Conservation (phyloP, 2,113 vertebrate genomes). For the Gila orcuttii region DNA sequence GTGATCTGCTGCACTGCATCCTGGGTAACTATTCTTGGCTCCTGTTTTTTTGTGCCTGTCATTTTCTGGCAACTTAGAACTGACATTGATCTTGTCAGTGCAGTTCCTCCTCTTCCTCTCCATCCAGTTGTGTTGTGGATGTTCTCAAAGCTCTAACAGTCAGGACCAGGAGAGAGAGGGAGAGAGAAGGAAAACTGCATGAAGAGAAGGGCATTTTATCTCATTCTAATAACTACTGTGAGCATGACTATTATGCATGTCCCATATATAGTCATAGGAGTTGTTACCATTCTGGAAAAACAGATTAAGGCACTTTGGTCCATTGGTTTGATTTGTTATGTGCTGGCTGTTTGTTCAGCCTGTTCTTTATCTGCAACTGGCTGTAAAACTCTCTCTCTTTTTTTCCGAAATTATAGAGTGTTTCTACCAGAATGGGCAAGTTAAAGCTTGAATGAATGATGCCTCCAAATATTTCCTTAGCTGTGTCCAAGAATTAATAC, state of each 20-base stretch:
- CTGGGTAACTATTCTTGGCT: neutral
- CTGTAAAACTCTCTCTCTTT: neutral
- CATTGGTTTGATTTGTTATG: neutral
- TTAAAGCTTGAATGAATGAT: too few species aligned
- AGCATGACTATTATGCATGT: neutral
- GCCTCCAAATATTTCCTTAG: too few species aligned
- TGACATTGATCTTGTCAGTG: neutral
- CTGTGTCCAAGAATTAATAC: too few species aligned
- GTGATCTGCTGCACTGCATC: neutral
- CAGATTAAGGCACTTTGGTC: neutral
- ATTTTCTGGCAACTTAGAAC: neutral
- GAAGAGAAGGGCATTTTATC: too few species aligned
- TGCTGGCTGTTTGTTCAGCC: neutral
- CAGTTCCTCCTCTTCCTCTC: neutral
- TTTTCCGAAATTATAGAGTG: too few species aligned
- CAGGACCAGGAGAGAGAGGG: too few species aligned
- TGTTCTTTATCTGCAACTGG: neutral
- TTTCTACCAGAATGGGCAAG: too few species aligned
- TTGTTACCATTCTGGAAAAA: neutral
- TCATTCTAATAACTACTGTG: neutral
- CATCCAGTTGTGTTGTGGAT: neutral
- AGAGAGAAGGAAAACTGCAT: too few species aligned
- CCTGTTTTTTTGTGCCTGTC: neutral
- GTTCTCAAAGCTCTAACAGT: too few species aligned
- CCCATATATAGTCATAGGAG: neutral